phyloP scores from a whole-genome alignment of 1,140 invertebrate genomes.

The Plectus sambesii region DNA sequence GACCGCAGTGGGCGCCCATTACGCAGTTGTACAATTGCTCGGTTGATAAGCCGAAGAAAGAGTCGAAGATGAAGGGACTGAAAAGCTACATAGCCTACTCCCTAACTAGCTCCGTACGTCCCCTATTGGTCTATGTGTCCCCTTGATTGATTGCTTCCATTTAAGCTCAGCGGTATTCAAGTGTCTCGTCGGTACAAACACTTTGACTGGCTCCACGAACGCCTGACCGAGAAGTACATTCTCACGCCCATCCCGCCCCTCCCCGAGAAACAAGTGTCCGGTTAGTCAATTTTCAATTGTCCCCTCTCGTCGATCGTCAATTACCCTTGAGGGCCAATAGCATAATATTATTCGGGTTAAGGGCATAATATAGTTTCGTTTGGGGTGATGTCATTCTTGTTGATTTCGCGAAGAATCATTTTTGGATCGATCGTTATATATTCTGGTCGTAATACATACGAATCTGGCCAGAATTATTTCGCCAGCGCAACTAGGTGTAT shows the following conservation, averaged over 20 bases:
- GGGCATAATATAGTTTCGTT: no score
- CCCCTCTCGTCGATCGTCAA: no score
- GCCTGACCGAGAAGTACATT: conserved; percentile 81
- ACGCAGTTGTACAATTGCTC: conserved; percentile 64
- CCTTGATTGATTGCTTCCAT: no score
- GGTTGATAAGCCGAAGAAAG: conserved; percentile 87
- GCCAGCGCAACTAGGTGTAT: no score
- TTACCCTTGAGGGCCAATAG: no score
- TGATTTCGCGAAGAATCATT: no score
- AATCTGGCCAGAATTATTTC: no score
- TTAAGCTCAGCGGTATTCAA: conserved; percentile 78
- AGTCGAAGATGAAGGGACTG: conserved; percentile 87
- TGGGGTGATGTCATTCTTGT: no score
- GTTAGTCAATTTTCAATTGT: conserved; percentile 48
- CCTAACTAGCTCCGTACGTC: conserved; percentile 77
- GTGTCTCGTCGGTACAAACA: conserved; percentile 93
- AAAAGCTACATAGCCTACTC: conserved; percentile 96
- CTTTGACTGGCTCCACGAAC: conserved; percentile 94
- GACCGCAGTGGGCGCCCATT: conserved; percentile 61
- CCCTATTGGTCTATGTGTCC: no score
- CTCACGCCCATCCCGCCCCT: conserved; percentile 85
- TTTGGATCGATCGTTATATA: no score
- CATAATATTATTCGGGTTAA: no score
- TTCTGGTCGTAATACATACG: no score
- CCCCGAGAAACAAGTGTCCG: conserved; percentile 91